phyloP scores from a whole-genome alignment of 2,888 invertebrate species.

The Conops quadrifasciatus region DNA sequence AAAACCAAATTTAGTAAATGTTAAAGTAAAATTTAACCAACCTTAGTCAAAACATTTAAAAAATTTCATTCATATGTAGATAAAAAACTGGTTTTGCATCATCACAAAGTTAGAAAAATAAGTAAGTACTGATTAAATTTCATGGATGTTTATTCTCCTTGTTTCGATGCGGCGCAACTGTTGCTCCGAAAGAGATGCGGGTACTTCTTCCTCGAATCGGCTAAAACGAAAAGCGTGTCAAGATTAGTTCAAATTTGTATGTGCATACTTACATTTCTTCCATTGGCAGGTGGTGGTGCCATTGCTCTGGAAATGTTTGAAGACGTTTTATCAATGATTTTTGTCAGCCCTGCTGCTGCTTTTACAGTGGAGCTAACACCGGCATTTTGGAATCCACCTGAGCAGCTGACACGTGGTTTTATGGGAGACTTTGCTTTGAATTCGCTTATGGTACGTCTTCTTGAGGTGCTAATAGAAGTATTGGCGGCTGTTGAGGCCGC shows the following conservation, averaged over 20 bases:
- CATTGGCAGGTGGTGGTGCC: slow-evolving; percentile 27
- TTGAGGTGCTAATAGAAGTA: slow-evolving; percentile 34
- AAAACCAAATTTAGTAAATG: no score
- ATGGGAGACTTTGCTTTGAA: slow-evolving; percentile 44
- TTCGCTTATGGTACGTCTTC: slow-evolving; percentile 43
- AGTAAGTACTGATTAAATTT: slow-evolving; percentile 19
- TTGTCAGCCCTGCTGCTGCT: neutral
- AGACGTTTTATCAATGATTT: slow-evolving; percentile 13
- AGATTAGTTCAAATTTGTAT: neutral
- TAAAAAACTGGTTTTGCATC: neutral
- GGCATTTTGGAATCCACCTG: slow-evolving; percentile 20
- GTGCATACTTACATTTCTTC: slow-evolving; percentile 33
- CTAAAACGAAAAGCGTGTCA: slow-evolving; percentile 33
- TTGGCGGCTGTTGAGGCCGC: slow-evolving; percentile 31
- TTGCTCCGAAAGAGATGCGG: slow-evolving; percentile 37
- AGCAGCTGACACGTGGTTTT: slow-evolving; percentile 39
- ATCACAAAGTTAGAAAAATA: neutral
- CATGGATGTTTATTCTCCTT: slow-evolving; percentile 46
- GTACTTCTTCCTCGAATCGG: slow-evolving; percentile 36
- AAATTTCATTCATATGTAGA: neutral
- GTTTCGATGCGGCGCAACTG: slow-evolving; percentile 37
- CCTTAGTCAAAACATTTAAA: neutral
- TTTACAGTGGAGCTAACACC: slow-evolving; percentile 14
- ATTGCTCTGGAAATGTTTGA: slow-evolving; percentile 32
- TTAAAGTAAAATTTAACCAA: no score